Base-by-base conservation (phyloP, 2,797 vertebrate species). In the Podarcis siculus region DNA sequence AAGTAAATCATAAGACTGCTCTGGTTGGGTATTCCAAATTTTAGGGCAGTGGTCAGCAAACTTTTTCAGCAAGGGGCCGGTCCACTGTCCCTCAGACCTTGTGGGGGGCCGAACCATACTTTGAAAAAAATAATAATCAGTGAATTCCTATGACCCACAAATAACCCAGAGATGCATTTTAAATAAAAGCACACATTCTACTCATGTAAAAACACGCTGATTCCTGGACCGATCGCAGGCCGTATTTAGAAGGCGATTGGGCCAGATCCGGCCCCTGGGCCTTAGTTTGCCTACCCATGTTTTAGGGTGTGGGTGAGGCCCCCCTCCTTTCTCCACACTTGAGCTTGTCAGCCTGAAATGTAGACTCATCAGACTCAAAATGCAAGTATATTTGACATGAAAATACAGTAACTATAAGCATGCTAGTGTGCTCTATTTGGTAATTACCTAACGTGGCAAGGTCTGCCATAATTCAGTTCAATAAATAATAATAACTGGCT, bases 341-440 rank as follows among this genome's bases (percentile, higher is more conserved):
- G 32, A 72, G 79, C 37, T 85, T 80, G 69, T 80, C 78, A 66
- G 23, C n/a, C 61, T 42, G 55, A 81, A 87, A 87, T 87, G 35
- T 82, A 87, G 45, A 75, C 69, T 82, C 37, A 49, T 73, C 64
- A 87, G 55, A 64, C 39, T 35, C 55, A 49, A 27, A 75, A 19
- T 35, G 30, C 39, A 82, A 39, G 37, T 75, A 30, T 82, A 81
- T 23, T 64, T 64, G n/a, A 64, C 42, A 73, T n/a, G 45, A 45
- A 13, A 77, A 86, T 27, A 37, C 42, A 79, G 9, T 37, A 13
- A 71, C 49, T 79, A 55, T 55, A 79, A 86, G 66, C 21, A 27
- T 35, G 42, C 19, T 79, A 35, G 9, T 39, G 32, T 23, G 58
- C 45, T 75, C 35, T 73, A 30, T 73, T 75, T 73, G 37, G 37